Evolutionary conservation across 2,113 vertebrate species (phyloP), one percentile per base, ranked within the genome.

Genomic region (Etheostoma cragini): DNA sequence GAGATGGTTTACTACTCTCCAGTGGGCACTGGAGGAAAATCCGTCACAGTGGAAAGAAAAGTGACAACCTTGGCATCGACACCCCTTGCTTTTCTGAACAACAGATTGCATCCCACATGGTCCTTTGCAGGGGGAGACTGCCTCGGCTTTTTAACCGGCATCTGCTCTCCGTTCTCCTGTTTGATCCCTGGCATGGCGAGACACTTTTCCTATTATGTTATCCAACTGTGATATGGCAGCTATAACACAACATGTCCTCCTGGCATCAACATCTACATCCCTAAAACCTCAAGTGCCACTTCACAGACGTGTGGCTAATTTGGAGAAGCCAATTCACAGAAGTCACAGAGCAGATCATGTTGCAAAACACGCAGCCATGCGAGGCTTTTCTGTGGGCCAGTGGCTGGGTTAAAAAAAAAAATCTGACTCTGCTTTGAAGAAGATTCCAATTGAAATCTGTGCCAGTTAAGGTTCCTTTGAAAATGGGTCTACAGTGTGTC

Each of bases 31-130:
- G 81, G 78, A 85, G 66, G 46, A 57, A 83, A 79, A 84, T 82
- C 88, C 30, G 75, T 69, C 90, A 82, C 74, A 84, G 76, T 14
- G 67, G 52, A 87, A 65, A 75, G 81, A 81, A 87, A 91, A 90
- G 87, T 89, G 92, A 89, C 88, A 89, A 87, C 87, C 75, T 88
- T 94, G 93, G 93, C 92, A 86, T 14, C 2, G 35, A 46, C 66
- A 2, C 17, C 62, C 17, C 33, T 54, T 42, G 33, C 64, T 75
- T 78, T 76, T 77, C 75, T 74, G 73, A 83, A 88, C 79, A 86
- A 90, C 95, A 95, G 94, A 93, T 91, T 94, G 93, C 50, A 68
- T 87, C 92, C 86, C 86, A 92, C 87, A 90, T 94, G 93, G 85
- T 72, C 70, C 67, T 49, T 62, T 74, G 69, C 78, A 80, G 84